phyloP scores from a whole-genome alignment of 2,113 vertebrate genomes.

The Narcine bancroftii region DNA sequence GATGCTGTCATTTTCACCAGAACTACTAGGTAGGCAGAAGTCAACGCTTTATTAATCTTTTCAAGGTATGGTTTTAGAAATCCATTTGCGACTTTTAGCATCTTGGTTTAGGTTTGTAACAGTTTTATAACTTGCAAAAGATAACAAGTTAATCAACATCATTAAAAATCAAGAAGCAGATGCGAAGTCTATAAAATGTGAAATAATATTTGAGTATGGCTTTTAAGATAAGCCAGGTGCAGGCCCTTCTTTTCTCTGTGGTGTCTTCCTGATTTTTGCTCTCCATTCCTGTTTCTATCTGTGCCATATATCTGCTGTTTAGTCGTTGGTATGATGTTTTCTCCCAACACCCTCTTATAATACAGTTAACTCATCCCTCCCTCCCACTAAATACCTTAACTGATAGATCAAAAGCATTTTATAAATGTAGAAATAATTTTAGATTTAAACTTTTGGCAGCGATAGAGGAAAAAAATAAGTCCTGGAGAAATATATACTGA shows the following conservation, averaged over 20 bases:
- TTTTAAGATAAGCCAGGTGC: not conserved
- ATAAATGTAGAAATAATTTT: not conserved
- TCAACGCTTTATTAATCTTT: not conserved
- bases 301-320: not conserved
- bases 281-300: not conserved
- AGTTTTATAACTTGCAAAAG: not conserved
- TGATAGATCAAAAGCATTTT: not conserved
- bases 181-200: not conserved
- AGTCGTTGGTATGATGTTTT: not conserved
- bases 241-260: not conserved
- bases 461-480: not conserved
- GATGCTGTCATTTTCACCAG: not conserved
- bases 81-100: not conserved
- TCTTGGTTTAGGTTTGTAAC: not conserved
- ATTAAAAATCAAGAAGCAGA: not conserved
- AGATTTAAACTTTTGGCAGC: not conserved
- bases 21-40: not conserved
- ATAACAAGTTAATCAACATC: not conserved
- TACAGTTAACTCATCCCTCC: not conserved
- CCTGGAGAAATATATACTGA: not conserved
- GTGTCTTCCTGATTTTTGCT: not conserved
- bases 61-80: not conserved
- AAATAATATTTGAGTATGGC: not conserved
- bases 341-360: not conserved
- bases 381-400: not conserved